Base-by-base conservation (phyloP, 2,888 invertebrate genomes). In the Agrotis clavis region DNA sequence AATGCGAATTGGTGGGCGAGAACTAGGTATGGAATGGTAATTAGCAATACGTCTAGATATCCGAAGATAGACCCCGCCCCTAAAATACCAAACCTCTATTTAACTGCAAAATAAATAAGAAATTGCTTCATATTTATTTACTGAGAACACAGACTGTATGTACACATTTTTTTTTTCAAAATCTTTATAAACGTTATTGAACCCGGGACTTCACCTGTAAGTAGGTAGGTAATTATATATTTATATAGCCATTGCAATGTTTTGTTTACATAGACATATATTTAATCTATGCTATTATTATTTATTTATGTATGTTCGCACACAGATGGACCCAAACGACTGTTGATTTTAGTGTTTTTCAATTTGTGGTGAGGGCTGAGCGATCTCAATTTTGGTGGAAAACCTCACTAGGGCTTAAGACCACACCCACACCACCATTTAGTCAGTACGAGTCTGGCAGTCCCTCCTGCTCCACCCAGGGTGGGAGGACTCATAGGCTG, bases 221-320 rank as follows among this genome's bases (percentile, higher is more conserved):
- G 25, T 2, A 25, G 25, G 2, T 25, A 60, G 19, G 5, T 59
- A 67, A 3, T 30, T 67, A 64, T 53, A 66, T 78, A 70, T 79
- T 74, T 67, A 67, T 61, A 67, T 61, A 79, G 60, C 13, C 69
- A 63, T 50, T 57, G 56, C 69, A 67, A 74, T 66, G 67, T 74
- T 74, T 66, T 79, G 79, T 50, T 67, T 45, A 51, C 54, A 72
- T 51, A 35, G 7, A 63, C n/a, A 59, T 48, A 25, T 70, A 69
- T 74, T 79, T 74, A 66, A 74, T 74, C 54, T 67, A 25, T 21
- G 54, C 30, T 53, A 78, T 73, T 68, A 77, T 67, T 59, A 54
- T 62, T 79, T 30, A 30, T 41, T 69, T 66, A 67, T 69, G 54
- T 74, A 59, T 1, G 41, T 41, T 9, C 41, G 41, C 69, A 74